Evolutionary conservation across 2,888 invertebrate genomes (phyloP).

Genomic region (Temnothorax unifasciatus): DNA sequence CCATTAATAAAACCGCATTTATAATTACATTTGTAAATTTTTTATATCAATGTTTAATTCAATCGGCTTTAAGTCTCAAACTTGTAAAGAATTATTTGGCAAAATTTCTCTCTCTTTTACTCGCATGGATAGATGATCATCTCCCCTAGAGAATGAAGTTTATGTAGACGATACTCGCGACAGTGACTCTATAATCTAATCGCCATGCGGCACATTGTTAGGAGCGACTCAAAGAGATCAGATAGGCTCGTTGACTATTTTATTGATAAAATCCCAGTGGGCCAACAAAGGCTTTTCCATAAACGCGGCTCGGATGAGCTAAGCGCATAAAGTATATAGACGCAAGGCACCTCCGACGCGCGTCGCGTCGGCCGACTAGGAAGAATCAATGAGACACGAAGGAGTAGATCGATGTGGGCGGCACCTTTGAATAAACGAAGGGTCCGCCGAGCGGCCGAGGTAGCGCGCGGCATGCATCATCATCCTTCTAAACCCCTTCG

Average conservation of each 20-base stretch:
- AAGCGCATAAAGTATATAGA: constrained; percentile 5
- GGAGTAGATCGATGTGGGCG: constrained; percentile 75
- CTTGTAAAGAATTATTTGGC: background rate
- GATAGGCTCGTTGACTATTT: constrained; percentile 69
- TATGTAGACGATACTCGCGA: background rate
- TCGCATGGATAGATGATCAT: background rate
- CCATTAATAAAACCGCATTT: background rate
- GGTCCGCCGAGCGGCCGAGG: constrained; percentile 50
- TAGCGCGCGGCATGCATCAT: constrained; percentile 74
- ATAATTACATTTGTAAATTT: constrained; percentile 10
- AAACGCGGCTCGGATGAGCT: constrained; percentile 5
- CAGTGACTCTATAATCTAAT: constrained; percentile 18
- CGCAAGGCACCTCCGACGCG: background rate
- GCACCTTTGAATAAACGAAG: constrained; percentile 73
- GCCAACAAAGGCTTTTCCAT: constrained; percentile 35
- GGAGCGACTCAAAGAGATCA: background rate
- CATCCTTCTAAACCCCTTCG: constrained; percentile 63
- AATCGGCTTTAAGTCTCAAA: background rate
- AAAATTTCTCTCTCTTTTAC: background rate
- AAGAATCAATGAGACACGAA: constrained; percentile 73
- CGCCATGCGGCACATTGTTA: background rate
- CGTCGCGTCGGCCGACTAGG: background rate
- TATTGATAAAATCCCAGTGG: constrained; percentile 55
- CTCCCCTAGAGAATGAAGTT: background rate
- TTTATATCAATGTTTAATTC: background rate